These are phyloP conservation scores for Papilio gigon DNA, from an alignment of 2,888 invertebrate genomes.

Conservation along the genomic window DNA sequence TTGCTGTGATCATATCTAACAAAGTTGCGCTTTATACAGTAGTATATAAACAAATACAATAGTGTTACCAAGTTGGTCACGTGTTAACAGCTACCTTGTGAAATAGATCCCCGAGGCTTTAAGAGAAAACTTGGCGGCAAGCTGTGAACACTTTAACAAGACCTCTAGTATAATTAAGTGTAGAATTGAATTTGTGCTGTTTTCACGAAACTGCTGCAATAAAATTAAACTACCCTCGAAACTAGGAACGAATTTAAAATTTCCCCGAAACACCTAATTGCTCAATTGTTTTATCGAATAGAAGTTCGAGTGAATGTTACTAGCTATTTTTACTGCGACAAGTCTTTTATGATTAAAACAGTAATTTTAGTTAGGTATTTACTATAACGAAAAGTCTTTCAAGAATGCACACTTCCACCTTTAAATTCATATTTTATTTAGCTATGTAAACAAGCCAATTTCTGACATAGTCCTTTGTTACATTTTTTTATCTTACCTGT, in stretches of 20 bases:
- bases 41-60: not conserved
- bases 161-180: slow-evolving; percentile 15
- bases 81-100: not conserved
- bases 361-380: too few relatives aligned
- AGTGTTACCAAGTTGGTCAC: not conserved
- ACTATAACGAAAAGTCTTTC: too few relatives aligned
- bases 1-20: too few relatives aligned
- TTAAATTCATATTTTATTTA: too few relatives aligned
- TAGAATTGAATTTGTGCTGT: slow-evolving; percentile 18
- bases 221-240: slow-evolving; percentile 23
- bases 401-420: too few relatives aligned
- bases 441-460: too few relatives aligned
- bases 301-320: not conserved
- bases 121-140: slow-evolving; percentile 2
- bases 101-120: not conserved
- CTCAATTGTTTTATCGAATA: slow-evolving; percentile 15
- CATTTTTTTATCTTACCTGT: too few relatives aligned
- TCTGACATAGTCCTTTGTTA: too few relatives aligned
- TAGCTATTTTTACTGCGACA: not conserved
- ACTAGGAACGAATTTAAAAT: slow-evolving; percentile 23
- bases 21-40: too few relatives aligned
- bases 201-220: slow-evolving; percentile 29
- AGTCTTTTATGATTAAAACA: not conserved
- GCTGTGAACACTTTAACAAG: slow-evolving; percentile 5
- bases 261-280: slow-evolving; percentile 18